A percentile compares a stretch with the other conserved stretches of the same genome.
phyloP scores from a whole-genome alignment of 2,888 invertebrate species.

The Tiliacea citrago region DNA sequence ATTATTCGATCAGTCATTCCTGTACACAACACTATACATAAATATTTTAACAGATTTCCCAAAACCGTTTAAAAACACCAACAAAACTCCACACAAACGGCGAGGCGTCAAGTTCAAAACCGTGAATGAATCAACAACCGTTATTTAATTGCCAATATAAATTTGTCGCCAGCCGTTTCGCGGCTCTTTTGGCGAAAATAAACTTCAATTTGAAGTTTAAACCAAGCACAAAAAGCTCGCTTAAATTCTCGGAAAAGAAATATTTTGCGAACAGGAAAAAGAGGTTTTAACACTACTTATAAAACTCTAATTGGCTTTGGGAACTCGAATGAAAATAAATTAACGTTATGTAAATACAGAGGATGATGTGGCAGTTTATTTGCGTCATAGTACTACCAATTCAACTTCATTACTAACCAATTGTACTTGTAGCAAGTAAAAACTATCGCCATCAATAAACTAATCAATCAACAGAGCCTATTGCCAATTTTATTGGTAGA shows the following conservation, averaged over 20 bases:
- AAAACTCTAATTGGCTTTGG: conserved; percentile 20
- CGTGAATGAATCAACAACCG: conserved; percentile 62
- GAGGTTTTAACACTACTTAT: conserved; percentile 25
- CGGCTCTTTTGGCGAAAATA: conserved; percentile 52
- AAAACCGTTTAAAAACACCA: conserved; percentile 29
- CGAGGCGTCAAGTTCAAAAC: conserved; percentile 32
- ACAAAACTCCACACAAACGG: conserved; percentile 31
- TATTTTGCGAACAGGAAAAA: conserved; percentile 64
- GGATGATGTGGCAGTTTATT: conserved; percentile 19
- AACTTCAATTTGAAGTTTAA: conserved; percentile 52
- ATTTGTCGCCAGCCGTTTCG: conserved; percentile 53
- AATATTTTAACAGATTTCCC: conserved; percentile 8
- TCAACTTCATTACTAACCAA: conserved; percentile 7
- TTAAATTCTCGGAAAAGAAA: conserved; percentile 58
- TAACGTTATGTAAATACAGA: conserved; percentile 18
- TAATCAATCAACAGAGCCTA: conserved; percentile 12
- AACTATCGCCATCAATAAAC: conserved; percentile 26
- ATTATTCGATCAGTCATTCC: neutral
- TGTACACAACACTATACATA: neutral
- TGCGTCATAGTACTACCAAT: conserved; percentile 6
- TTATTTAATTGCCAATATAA: conserved; percentile 65
- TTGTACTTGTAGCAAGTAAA: conserved; percentile 26
- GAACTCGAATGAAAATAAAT: conserved; percentile 33
- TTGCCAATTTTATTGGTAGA: neutral
- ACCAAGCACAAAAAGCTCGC: conserved; percentile 41